Evolutionary conservation across 2,113 vertebrate species (phyloP), one percentile per base, ranked within the genome.

Genomic region (Etheostoma cragini): DNA sequence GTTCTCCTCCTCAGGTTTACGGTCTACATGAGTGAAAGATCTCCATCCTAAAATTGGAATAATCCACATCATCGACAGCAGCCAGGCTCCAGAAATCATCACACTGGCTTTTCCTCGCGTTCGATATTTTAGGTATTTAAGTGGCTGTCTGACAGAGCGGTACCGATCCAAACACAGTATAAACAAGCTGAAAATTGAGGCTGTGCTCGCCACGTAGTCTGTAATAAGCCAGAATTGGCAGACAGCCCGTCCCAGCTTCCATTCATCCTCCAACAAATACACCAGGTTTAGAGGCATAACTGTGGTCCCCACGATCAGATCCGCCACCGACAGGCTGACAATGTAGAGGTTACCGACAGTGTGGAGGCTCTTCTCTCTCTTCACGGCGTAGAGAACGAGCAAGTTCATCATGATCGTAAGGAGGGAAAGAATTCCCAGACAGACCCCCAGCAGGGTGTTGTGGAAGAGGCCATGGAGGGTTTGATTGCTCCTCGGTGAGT

Each of bases 161-260:
- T 98, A 99, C 12, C 98, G 94, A 80, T 99, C 98, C 53, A 98
- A 78, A 86, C 98, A 99, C 60, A 99, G 70, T 53, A 98, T 95
- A 76, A 99, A 97, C 72, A 99, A 93, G 19, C 95, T 99, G 82
- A 98, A 98, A 45, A 99, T 99, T 0, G 98, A 99, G 0, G 98
- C 97, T 0, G 98, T 99, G 89, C 97, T 97, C 14, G 98, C 98
- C 56, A 99, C 97, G 0, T 99, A 99, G 78, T 99, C 98, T 97
- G 98, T 97, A n/a, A 98, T 98, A 7, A 99, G 92, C 98, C 98
- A 99, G 85, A 99, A 99, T 68, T 96, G 95, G 72, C 98, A 99
- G 45, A 96, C 90, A 0, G 94, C 91, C 4, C 90, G 90, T 3
- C 96, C 96, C 63, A 98, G 92, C 42, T 90, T 94, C 97, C 97